Evolutionary conservation across 1,140 invertebrate genomes (phyloP).

Genomic region (Ostrea denselamellosa): DNA sequence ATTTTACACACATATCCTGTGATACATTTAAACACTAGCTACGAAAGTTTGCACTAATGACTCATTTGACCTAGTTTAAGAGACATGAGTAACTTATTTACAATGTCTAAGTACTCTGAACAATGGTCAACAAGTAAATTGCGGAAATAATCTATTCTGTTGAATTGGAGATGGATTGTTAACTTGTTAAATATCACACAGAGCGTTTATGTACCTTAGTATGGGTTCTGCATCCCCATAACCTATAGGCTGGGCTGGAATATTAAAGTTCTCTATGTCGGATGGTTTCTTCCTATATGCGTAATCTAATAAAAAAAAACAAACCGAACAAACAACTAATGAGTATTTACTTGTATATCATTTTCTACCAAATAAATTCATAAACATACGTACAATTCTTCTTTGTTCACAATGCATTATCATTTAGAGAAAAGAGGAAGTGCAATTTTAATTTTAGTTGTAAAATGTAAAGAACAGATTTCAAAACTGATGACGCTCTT

Average conservation of each 20-base stretch:
- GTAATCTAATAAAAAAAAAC: conserved; percentile 61
- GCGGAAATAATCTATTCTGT: neutral
- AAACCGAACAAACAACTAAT: no score
- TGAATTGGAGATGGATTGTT: neutral
- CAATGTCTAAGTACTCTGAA: neutral
- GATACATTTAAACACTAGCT: no score
- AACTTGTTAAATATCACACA: neutral
- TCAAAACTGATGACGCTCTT: no score
- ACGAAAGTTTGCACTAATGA: no score
- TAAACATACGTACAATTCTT: no score
- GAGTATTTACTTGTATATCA: no score
- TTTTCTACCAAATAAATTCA: no score
- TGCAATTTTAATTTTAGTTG: no score
- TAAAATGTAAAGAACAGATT: no score
- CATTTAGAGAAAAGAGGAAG: no score
- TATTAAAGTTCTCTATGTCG: conserved; percentile 53
- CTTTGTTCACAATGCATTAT: no score
- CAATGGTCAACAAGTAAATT: neutral
- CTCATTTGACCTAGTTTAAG: neutral
- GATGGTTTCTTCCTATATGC: conserved; percentile 54
- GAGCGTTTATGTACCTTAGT: conserved; percentile 60
- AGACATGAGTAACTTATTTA: neutral
- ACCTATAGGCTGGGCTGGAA: conserved; percentile 79
- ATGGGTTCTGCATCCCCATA: conserved; percentile 74
- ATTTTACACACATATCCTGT: no score